Percentiles rank a stretch among this genome's conserved stretches.
Evolutionary conservation across 2,888 invertebrate species (phyloP).

Genomic region (Hesperia comma): DNA sequence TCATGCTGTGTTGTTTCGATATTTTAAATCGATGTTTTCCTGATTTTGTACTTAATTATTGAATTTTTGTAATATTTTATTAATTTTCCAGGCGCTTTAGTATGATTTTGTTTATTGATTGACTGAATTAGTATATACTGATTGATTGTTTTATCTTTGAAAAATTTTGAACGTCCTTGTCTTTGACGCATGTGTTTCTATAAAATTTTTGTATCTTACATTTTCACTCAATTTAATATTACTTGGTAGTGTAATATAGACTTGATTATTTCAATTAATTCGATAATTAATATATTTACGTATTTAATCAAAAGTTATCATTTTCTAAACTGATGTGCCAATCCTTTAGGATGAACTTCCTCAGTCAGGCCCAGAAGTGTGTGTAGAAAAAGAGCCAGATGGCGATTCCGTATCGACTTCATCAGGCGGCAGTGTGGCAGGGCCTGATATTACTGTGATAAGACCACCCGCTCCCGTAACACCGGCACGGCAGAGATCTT

Average conservation of each 20-base stretch:
- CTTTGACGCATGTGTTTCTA: background rate
- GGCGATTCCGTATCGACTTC: conserved; percentile 71
- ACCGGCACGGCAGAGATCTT: conserved; percentile 79
- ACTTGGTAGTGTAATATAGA: no score
- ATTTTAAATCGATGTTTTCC: background rate
- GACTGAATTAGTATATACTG: background rate
- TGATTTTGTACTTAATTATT: background rate
- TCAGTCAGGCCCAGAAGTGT: conserved; percentile 69
- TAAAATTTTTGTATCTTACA: background rate
- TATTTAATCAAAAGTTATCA: background rate
- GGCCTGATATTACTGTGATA: conserved; percentile 72
- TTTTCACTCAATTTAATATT: background rate
- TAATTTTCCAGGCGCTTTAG: background rate
- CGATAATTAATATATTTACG: no score
- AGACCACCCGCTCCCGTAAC: conserved; percentile 63
- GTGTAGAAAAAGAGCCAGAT: conserved; percentile 63
- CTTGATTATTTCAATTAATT: no score
- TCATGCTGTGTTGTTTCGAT: conserved; percentile 21
- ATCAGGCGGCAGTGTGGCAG: conserved; percentile 68
- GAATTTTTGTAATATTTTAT: background rate
- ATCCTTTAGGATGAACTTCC: conserved; percentile 68
- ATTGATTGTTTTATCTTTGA: background rate
- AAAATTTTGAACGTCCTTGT: background rate
- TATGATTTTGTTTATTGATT: background rate
- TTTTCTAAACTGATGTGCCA: conserved; percentile 11